Conservation (phyloP, 1,140 invertebrate genomes). For the Nomia melanderi region DNA sequence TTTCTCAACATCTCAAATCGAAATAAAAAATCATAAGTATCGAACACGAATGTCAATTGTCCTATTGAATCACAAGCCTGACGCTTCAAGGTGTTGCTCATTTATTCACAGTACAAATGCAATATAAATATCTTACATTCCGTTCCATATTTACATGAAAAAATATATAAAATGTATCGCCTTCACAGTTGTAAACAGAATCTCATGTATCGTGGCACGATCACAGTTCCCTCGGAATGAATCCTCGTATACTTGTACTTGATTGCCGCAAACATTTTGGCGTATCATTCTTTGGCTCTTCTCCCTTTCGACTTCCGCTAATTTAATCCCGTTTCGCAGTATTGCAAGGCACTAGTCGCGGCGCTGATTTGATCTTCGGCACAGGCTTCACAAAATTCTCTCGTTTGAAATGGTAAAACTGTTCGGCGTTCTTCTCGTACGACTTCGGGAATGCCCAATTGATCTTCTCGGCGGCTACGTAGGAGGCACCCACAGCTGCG, state of each 20-base stretch:
- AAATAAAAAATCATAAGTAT: neutral
- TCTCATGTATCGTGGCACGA: neutral
- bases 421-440: slow-evolving; percentile 80
- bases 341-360: neutral
- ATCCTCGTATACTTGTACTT: neutral
- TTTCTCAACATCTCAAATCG: neutral
- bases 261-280: neutral
- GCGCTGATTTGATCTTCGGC: neutral
- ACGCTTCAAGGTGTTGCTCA: neutral
- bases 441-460: slow-evolving; percentile 79
- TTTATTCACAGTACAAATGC: too few species aligned
- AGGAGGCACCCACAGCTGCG: slow-evolving; percentile 88
- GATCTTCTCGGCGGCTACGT: slow-evolving; percentile 86
- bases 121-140: neutral
- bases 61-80: neutral
- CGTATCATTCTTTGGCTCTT: too few species aligned
- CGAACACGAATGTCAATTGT: slow-evolving; percentile 31
- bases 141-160: neutral
- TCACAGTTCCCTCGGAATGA: neutral
- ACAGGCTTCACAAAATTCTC: slow-evolving; percentile 40
- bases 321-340: neutral
- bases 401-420: slow-evolving; percentile 81
- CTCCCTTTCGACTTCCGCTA: neutral
- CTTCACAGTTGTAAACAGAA: neutral
- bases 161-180: neutral